phyloP scores from a whole-genome alignment of 2,113 vertebrate species.

The Cottus gobio region DNA sequence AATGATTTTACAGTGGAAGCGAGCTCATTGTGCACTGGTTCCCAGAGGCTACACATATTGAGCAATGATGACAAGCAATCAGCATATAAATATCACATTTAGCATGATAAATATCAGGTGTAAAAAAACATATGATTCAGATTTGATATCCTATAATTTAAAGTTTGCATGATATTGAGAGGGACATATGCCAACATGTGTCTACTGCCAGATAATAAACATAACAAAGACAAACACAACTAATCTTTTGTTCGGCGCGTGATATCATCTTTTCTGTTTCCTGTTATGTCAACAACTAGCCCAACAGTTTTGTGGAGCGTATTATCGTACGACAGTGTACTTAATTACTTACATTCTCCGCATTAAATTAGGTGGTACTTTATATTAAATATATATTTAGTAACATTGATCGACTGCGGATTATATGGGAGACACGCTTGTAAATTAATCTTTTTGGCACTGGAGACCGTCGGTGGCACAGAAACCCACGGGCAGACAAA shows the following conservation, averaged over 20 bases:
- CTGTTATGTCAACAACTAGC: not conserved
- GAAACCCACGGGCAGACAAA: conserved; percentile 22
- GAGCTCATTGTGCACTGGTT: not conserved
- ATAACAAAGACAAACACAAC: not conserved
- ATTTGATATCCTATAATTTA: not conserved
- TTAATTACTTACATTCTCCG: not conserved
- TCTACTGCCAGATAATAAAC: not conserved
- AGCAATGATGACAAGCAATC: not conserved
- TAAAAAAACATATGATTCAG: not conserved
- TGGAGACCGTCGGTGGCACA: not conserved
- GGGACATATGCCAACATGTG: not conserved
- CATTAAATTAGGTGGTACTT: not conserved
- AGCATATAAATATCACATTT: not conserved
- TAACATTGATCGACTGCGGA: not conserved
- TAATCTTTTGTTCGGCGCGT: not conserved
- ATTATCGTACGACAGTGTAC: not conserved
- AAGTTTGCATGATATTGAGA: not conserved
- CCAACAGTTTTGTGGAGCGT: not conserved
- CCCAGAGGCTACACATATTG: not conserved
- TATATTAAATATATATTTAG: not conserved
- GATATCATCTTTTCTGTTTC: not conserved
- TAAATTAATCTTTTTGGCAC: conserved; percentile 22
- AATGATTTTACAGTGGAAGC: not conserved
- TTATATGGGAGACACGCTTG: not conserved
- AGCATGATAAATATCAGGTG: not conserved